phyloP scores from a whole-genome alignment of 2,888 invertebrate genomes.

The Latrodectus elegans region DNA sequence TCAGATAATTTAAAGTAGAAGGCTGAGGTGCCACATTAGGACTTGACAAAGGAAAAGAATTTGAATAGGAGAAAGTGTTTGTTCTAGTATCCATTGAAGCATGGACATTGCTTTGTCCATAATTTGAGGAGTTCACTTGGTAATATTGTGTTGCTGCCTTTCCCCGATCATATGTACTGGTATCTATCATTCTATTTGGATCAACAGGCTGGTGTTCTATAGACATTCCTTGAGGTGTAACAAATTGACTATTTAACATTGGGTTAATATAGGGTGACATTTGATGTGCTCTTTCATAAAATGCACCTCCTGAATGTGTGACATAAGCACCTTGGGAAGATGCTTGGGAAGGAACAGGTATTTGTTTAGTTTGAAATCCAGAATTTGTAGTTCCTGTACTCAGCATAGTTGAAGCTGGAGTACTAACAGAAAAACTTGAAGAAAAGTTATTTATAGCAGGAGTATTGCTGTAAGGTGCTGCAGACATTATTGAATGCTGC shows the following conservation, averaged over 20 bases:
- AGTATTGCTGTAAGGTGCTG: not conserved
- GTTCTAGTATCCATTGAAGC: conserved; percentile 60
- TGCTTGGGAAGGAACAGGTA: conserved; percentile 3
- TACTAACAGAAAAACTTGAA: not conserved
- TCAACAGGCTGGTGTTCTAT: conserved; percentile 14
- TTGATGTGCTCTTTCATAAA: too few species aligned
- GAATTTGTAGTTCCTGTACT: not conserved
- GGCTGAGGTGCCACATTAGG: not conserved
- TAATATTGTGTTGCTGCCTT: conserved; percentile 17
- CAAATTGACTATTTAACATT: too few species aligned
- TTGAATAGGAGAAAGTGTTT: conserved; percentile 28
- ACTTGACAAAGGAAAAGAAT: conserved; percentile 17
- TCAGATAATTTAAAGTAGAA: not conserved
- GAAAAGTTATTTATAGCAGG: not conserved
- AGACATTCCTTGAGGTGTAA: too few species aligned
- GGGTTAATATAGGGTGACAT: too few species aligned
- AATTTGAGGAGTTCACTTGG: conserved; percentile 12
- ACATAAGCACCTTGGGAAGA: not conserved
- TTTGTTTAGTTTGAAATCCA: not conserved
- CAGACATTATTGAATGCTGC: too few species aligned
- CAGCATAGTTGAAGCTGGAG: conserved; percentile 7
- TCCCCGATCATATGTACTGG: too few species aligned
- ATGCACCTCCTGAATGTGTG: too few species aligned
- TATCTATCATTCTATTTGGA: not conserved
- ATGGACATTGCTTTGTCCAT: conserved; percentile 38